These are phyloP conservation scores for Agrenia bidenticulata DNA, from an alignment of 2,888 invertebrate species.

Conservation along the genomic window DNA sequence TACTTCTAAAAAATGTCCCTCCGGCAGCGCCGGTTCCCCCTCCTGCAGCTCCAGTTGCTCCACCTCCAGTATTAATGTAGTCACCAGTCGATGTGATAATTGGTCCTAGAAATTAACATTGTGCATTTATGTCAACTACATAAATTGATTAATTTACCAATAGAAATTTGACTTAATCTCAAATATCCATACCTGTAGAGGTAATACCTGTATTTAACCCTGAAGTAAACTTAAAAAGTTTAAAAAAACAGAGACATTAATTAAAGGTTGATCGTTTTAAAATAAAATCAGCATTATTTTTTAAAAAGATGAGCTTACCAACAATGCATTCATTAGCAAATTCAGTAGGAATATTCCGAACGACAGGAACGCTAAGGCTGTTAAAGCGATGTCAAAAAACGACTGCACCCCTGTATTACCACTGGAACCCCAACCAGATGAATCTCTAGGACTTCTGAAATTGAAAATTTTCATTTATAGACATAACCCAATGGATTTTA, in stretches of 20 bases:
- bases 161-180: not conserved
- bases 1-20: not conserved
- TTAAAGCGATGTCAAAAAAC: constrained; percentile 52
- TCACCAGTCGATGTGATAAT: constrained; percentile 21
- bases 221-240: constrained; percentile 8
- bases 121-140: not conserved
- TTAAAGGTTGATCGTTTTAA: no score
- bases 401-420: constrained; percentile 26
- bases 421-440: constrained; percentile 19
- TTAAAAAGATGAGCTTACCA: constrained; percentile 33
- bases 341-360: constrained; percentile 50
- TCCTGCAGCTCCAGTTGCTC: not conserved
- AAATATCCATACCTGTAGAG: constrained; percentile 17
- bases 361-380: constrained; percentile 49
- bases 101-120: constrained; percentile 7
- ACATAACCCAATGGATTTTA: not conserved
- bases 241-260: no score
- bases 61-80: not conserved
- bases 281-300: not conserved
- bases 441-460: constrained; percentile 32
- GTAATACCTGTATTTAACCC: constrained; percentile 10
- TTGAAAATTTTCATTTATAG: not conserved
- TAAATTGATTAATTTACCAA: not conserved
- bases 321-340: constrained; percentile 48
- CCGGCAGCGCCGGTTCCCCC: not conserved